Evolutionary conservation across 2,797 vertebrate genomes (phyloP).

Genomic region (Argentina silus): DNA sequence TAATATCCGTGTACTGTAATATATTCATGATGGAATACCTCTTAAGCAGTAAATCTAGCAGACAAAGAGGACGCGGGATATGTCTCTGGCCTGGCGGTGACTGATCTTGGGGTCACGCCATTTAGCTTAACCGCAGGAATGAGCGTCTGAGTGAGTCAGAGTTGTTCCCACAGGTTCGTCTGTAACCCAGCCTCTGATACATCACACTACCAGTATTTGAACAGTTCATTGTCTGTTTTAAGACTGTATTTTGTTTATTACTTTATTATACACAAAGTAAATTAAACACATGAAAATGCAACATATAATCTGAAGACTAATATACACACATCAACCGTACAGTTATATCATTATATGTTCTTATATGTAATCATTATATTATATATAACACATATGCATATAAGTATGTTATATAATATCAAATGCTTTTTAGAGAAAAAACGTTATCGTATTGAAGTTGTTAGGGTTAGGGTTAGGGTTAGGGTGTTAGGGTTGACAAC

Average conservation of each 20-base stretch:
- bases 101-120: constrained; percentile 66
- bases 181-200: constrained; percentile 15
- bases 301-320: too few relatives aligned
- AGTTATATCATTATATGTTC: too few relatives aligned
- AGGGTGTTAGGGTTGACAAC: constrained; percentile 26
- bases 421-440: too few relatives aligned
- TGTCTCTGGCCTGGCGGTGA: constrained; percentile 66
- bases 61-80: constrained; percentile 57
- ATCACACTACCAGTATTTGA: neutral
- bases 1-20: constrained; percentile 10
- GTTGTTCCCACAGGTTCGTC: constrained; percentile 47
- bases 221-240: neutral
- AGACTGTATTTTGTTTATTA: too few relatives aligned
- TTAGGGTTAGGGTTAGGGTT: too few relatives aligned
- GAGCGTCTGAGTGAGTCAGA: constrained; percentile 62
- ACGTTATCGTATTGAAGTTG: too few relatives aligned
- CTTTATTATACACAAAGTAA: too few relatives aligned
- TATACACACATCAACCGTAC: too few relatives aligned
- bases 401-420: too few relatives aligned
- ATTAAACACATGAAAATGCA: too few relatives aligned
- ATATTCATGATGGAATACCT: neutral
- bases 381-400: too few relatives aligned
- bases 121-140: constrained; percentile 61
- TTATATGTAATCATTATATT: too few relatives aligned
- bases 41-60: constrained; percentile 41